Conservation (phyloP, 2,888 invertebrate genomes). For the Lepeophtheirus nordmannii region DNA sequence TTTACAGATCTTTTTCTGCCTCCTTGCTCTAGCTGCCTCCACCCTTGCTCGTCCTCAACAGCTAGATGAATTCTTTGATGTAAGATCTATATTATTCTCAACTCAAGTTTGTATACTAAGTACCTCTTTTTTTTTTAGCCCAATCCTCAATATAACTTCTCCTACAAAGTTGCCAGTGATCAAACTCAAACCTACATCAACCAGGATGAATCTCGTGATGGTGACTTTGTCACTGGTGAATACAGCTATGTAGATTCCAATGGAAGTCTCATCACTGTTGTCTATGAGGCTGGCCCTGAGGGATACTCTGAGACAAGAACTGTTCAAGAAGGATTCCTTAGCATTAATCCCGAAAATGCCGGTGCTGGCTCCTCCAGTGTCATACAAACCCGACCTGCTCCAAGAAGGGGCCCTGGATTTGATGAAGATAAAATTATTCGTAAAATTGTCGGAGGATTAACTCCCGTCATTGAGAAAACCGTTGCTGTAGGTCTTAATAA, state of each 20-base stretch:
- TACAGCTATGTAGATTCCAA: conserved; percentile 24
- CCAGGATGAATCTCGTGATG: conserved; percentile 21
- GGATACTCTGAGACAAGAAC: conserved; percentile 21
- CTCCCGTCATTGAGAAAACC: background rate
- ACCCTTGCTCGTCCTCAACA: background rate
- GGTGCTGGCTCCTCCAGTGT: background rate
- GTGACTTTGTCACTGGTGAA: conserved; percentile 20
- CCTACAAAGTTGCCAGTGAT: conserved; percentile 22
- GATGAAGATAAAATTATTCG: background rate
- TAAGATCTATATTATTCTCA: background rate
- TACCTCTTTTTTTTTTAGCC: background rate
- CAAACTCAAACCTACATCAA: conserved; percentile 18
- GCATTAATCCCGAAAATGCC: background rate
- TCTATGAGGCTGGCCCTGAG: conserved; percentile 18
- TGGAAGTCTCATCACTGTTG: conserved; percentile 23
- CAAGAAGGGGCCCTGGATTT: background rate
- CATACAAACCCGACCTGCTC: background rate
- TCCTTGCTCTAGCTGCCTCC: background rate
- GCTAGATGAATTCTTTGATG: background rate
- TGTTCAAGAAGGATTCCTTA: conserved; percentile 17
- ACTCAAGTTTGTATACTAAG: background rate
- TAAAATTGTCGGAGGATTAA: background rate
- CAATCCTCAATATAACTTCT: conserved; percentile 21
- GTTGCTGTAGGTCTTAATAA: background rate
- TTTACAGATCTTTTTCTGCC: background rate